Evolutionary conservation across 2,888 invertebrate species (phyloP).

Genomic region (Smittia sp.): DNA sequence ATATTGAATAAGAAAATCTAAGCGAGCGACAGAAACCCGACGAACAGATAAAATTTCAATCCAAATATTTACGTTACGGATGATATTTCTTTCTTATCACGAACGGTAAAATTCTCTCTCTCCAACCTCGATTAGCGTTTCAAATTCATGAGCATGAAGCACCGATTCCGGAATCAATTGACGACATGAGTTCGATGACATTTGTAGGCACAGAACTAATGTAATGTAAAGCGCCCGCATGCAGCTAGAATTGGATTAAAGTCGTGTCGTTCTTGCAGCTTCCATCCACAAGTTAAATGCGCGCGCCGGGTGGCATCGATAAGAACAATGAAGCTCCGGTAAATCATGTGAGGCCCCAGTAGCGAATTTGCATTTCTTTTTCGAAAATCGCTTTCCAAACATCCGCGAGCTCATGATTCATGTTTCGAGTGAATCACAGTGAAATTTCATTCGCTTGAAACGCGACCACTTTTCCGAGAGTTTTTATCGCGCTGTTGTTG

Average conservation of each 20-base stretch:
- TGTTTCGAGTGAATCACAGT: background rate
- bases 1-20: constrained; percentile 14
- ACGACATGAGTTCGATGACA: constrained; percentile 34
- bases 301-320: background rate
- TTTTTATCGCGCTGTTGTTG: background rate
- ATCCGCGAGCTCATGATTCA: background rate
- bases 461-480: background rate
- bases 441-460: background rate
- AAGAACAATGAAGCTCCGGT: background rate
- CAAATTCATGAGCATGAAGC: constrained; percentile 19
- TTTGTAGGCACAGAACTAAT: background rate
- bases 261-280: constrained; percentile 5
- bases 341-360: background rate
- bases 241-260: constrained; percentile 15
- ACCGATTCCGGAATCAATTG: constrained; percentile 32
- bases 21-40: constrained; percentile 12
- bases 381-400: background rate
- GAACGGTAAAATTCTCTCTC: constrained; percentile 23
- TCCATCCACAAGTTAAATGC: no score
- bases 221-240: constrained; percentile 24
- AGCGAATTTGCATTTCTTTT: background rate
- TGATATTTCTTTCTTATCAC: constrained; percentile 36
- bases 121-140: constrained; percentile 22
- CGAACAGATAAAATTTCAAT: constrained; percentile 30
- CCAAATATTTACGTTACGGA: constrained; percentile 37